Evolutionary conservation across 2,888 invertebrate species (phyloP).

Genomic region (Ormyrus thymus): DNA sequence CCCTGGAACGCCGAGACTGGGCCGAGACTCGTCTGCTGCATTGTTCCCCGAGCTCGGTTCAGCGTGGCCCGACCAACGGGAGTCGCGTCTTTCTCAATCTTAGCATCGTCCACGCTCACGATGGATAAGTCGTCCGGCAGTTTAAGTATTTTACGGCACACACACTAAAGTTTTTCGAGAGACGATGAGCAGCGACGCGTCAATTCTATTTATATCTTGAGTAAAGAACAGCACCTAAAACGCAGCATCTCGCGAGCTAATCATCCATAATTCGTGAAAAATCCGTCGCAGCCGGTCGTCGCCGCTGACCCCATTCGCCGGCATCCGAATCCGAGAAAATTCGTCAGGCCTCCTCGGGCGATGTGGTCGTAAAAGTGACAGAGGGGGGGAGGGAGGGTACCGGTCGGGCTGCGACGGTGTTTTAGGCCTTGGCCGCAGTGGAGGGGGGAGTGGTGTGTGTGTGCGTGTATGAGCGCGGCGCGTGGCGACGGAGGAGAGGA

Average conservation of each 20-base stretch:
- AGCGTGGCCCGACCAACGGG: constrained; percentile 1
- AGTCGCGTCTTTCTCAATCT: background rate
- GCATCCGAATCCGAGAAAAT: background rate
- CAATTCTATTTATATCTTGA: too few relatives aligned
- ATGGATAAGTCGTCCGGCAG: too few relatives aligned
- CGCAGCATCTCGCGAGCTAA: too few relatives aligned
- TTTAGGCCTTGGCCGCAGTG: constrained; percentile 36
- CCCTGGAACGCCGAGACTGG: constrained; percentile 17
- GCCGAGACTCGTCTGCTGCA: constrained; percentile 69
- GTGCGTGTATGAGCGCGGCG: constrained; percentile 12
- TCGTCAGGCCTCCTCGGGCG: background rate
- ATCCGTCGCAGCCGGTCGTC: too few relatives aligned
- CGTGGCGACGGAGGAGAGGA: constrained; percentile 8
- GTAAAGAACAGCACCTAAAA: too few relatives aligned
- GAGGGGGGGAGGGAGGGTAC: background rate
- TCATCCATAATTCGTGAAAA: too few relatives aligned
- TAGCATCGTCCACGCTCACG: too few relatives aligned
- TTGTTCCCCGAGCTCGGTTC: constrained; percentile 41
- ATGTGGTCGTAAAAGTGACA: background rate
- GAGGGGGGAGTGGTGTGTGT: constrained; percentile 15
- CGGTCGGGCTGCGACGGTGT: constrained; percentile 22
- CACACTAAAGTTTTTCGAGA: too few relatives aligned
- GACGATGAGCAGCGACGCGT: too few relatives aligned
- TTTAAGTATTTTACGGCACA: too few relatives aligned
- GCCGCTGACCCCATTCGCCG: too few relatives aligned